Evolutionary conservation across 2,888 invertebrate species (phyloP).

Genomic region (Chalcosyrphus nemorum): DNA sequence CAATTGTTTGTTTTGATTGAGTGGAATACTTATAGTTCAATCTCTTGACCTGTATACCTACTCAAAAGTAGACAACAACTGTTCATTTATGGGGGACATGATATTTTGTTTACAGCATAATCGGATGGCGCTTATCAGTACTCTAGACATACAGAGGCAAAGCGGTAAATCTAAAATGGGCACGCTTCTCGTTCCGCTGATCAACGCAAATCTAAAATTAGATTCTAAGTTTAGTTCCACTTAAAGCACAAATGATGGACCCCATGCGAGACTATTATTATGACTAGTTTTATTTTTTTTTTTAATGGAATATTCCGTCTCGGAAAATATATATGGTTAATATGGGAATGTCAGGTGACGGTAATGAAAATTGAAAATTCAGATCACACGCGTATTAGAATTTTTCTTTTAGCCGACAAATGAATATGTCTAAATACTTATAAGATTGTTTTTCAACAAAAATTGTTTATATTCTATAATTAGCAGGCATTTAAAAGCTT

Average conservation of each 20-base stretch:
- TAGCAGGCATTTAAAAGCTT: not conserved
- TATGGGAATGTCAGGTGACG: slow-evolving; percentile 35
- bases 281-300: not conserved
- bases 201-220: slow-evolving; percentile 18
- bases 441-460: not conserved
- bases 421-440: not conserved
- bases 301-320: not conserved
- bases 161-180: slow-evolving; percentile 17
- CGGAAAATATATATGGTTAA: not conserved
- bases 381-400: not conserved
- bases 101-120: not conserved
- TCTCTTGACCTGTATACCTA: slow-evolving; percentile 16
- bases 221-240: slow-evolving; percentile 11
- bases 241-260: slow-evolving; percentile 1
- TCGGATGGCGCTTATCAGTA: slow-evolving; percentile 5
- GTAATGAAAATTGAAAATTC: slow-evolving; percentile 2
- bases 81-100: slow-evolving; percentile 46
- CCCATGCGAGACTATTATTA: not conserved
- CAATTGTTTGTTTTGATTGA: not conserved
- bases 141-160: not conserved
- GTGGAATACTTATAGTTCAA: not conserved
- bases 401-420: not conserved
- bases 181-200: slow-evolving; percentile 18
- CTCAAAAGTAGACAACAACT: slow-evolving; percentile 30
- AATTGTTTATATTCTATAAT: not conserved